Conservation (phyloP, 2,113 vertebrate genomes). For the Stercorarius parasiticus region DNA sequence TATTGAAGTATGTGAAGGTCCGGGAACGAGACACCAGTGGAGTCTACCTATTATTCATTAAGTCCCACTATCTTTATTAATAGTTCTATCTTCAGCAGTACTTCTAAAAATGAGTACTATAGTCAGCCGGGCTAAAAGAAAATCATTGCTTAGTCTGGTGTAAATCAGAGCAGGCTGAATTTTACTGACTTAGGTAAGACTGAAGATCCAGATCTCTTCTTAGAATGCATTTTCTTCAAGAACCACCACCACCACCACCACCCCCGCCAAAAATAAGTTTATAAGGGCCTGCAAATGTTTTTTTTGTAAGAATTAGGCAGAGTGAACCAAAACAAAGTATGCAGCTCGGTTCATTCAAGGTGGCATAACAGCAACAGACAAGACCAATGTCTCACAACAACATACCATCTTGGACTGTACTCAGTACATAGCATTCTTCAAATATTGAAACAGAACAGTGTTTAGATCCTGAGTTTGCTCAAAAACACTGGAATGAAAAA, state of each 20-base stretch:
- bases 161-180: neutral
- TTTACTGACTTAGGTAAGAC: neutral
- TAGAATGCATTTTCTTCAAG: neutral
- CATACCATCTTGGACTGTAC: neutral
- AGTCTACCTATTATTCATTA: neutral
- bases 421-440: conserved; percentile 14
- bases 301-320: neutral
- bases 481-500: conserved; percentile 42
- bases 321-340: neutral
- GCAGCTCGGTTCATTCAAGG: neutral
- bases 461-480: conserved; percentile 10
- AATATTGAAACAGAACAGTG: conserved; percentile 38
- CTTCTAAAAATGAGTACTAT: neutral
- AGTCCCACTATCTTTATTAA: neutral
- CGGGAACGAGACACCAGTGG: neutral
- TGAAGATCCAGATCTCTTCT: neutral
- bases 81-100: neutral
- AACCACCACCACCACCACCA: no score
- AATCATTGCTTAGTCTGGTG: neutral
- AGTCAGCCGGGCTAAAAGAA: neutral
- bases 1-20: neutral
- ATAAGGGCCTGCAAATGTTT: neutral
- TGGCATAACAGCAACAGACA: neutral
- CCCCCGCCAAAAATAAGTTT: no score
- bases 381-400: neutral